These are phyloP conservation scores for Bombus terrestris DNA, from an alignment of 1,140 invertebrate genomes.

Conservation along the genomic window DNA sequence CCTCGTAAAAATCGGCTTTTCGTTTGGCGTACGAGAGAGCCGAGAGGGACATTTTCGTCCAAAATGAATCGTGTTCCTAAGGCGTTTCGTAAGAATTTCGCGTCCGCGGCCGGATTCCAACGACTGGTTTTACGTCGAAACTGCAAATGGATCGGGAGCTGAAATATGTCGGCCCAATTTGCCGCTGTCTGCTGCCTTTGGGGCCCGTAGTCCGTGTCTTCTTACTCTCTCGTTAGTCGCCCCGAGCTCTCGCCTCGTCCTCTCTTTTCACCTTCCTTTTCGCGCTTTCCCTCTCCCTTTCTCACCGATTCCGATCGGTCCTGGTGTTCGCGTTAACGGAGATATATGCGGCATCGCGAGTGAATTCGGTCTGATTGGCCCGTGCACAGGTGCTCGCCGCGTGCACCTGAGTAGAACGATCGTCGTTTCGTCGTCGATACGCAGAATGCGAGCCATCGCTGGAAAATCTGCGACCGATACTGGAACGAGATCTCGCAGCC, in stretches of 20 bases:
- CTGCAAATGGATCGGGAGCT: constrained; percentile 71
- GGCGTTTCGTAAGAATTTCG: constrained; percentile 72
- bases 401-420: constrained; percentile 24
- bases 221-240: constrained; percentile 67
- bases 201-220: constrained; percentile 43
- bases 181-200: constrained; percentile 73
- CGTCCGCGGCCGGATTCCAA: constrained; percentile 67
- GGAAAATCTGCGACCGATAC: constrained; percentile 52
- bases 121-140: constrained; percentile 75
- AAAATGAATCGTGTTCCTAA: constrained; percentile 62
- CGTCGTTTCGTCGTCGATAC: constrained; percentile 50
- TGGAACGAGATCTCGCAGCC: background rate
- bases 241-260: constrained; percentile 44
- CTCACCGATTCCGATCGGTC: background rate
- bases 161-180: constrained; percentile 76
- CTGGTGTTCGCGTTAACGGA: constrained; percentile 52
- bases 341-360: constrained; percentile 58
- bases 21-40: background rate
- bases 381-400: constrained; percentile 53
- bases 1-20: constrained; percentile 35
- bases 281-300: background rate
- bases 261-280: background rate
- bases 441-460: constrained; percentile 1
- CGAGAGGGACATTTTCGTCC: constrained; percentile 54
- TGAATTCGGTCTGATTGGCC: constrained; percentile 62